phyloP scores from a whole-genome alignment of 2,888 invertebrate species.

The Cryptus viduatorius region DNA sequence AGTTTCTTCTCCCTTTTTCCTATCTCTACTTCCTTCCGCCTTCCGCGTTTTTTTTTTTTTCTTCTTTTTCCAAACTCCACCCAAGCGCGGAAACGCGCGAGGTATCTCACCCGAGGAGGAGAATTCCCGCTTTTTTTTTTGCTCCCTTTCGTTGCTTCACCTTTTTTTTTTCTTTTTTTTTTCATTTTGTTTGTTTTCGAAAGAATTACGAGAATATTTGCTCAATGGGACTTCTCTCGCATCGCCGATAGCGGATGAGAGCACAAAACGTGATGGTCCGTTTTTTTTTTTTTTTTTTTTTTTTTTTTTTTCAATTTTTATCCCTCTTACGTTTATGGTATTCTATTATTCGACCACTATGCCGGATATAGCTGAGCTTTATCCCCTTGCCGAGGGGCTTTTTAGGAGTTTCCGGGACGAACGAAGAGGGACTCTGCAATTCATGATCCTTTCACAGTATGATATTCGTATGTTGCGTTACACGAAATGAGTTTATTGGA shows the following conservation, averaged over 20 bases:
- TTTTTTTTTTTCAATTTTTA: slow-evolving; percentile 15
- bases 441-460: neutral
- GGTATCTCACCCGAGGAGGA: slow-evolving; percentile 30
- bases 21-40: neutral
- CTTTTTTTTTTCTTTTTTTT: slow-evolving; percentile 25
- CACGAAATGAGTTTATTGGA: slow-evolving; percentile 41
- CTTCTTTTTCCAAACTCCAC: slow-evolving; percentile 26
- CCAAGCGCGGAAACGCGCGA: slow-evolving; percentile 37
- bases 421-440: slow-evolving; percentile 32
- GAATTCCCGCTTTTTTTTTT: slow-evolving; percentile 24
- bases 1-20: slow-evolving; percentile 24
- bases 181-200: slow-evolving; percentile 19
- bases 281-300: neutral
- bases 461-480: slow-evolving; percentile 31
- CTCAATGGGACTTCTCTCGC: neutral
- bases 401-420: neutral
- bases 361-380: slow-evolving; percentile 24
- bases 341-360: neutral
- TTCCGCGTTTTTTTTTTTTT: neutral
- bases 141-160: neutral
- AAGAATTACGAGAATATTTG: slow-evolving; percentile 22
- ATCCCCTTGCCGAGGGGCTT: neutral
- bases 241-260: neutral
- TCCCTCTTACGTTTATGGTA: neutral
- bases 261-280: neutral